These are phyloP conservation scores for Agapostemon virescens DNA, from an alignment of 2,888 invertebrate species.

Conservation along the genomic window DNA sequence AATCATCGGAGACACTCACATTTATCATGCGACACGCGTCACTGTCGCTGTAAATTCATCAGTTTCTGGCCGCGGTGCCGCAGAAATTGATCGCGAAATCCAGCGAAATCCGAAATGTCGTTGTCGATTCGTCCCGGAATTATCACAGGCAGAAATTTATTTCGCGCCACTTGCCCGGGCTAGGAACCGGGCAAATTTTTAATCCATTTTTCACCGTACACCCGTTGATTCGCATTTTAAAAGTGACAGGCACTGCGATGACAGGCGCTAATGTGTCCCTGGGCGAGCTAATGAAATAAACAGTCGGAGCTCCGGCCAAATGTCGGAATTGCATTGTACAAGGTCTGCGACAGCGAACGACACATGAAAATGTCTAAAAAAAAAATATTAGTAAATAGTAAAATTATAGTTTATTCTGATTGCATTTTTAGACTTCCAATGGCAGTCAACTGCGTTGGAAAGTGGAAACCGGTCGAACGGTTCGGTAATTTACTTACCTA, in stretches of 20 bases:
- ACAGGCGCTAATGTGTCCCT: slow-evolving; percentile 1
- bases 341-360: too few relatives aligned
- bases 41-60: background rate
- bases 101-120: background rate
- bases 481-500: too few relatives aligned
- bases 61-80: background rate
- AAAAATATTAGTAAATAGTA: too few relatives aligned
- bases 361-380: slow-evolving; percentile 10
- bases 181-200: background rate
- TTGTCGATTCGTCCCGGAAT: background rate
- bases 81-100: background rate
- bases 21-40: background rate
- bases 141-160: background rate
- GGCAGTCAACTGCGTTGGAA: too few relatives aligned
- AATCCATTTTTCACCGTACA: background rate
- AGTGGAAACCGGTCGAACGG: too few relatives aligned
- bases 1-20: background rate
- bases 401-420: too few relatives aligned
- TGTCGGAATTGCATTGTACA: background rate
- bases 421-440: too few relatives aligned
- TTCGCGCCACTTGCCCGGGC: background rate
- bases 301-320: slow-evolving; percentile 16
- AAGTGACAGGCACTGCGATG: background rate
- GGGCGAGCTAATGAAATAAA: slow-evolving; percentile 14
- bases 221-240: slow-evolving; percentile 10